A percentile compares a stretch with the other conserved stretches of the same genome.
These are phyloP conservation scores for Brevimyrus niger DNA, from an alignment of 2,113 vertebrate species.

Conservation along the genomic window DNA sequence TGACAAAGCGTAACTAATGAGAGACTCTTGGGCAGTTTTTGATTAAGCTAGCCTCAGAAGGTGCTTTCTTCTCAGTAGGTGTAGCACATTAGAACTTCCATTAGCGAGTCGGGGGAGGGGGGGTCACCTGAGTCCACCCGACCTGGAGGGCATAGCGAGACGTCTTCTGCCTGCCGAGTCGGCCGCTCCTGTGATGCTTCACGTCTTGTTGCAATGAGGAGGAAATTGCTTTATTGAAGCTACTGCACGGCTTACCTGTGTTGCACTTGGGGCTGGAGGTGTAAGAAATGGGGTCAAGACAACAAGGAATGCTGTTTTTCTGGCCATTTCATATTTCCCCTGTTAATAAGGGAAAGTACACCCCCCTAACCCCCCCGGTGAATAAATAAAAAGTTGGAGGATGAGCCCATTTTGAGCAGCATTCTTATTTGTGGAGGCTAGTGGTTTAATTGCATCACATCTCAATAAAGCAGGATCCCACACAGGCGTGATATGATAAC, in stretches of 20 bases:
- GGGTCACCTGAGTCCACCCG: background rate
- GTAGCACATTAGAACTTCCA: background rate
- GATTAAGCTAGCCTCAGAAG: background rate
- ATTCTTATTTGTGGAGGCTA: background rate
- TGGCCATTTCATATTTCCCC: background rate
- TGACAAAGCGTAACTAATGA: slow-evolving; percentile 1
- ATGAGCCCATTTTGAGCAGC: background rate
- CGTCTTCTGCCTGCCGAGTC: background rate
- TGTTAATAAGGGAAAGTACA: background rate
- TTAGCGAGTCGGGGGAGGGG: background rate
- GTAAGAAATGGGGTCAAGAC: background rate
- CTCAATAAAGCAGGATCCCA: background rate
- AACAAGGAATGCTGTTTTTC: background rate
- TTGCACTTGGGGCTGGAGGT: background rate
- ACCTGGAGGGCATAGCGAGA: background rate
- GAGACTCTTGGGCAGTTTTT: background rate
- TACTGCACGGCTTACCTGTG: background rate
- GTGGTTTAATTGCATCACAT: background rate
- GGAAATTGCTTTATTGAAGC: background rate
- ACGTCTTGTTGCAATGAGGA: background rate
- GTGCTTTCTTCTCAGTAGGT: background rate
- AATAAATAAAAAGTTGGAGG: background rate
- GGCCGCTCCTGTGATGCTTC: background rate
- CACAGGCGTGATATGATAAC: background rate
- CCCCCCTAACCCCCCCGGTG: background rate